Evolutionary conservation across 2,797 vertebrate species (phyloP).

Genomic region (Hydrolagus colliei): DNA sequence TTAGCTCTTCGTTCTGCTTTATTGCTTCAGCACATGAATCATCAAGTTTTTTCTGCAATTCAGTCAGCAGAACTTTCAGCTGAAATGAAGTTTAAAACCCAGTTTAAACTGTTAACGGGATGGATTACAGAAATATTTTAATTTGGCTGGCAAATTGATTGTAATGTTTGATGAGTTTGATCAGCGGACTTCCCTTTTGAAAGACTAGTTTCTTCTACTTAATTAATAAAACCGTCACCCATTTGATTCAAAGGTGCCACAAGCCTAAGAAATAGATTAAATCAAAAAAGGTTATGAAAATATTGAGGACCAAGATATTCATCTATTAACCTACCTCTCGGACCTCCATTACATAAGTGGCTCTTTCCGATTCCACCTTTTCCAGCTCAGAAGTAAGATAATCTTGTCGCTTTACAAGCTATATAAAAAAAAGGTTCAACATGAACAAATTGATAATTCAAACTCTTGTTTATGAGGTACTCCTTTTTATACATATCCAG

Average conservation of each 20-base stretch:
- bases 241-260: neutral
- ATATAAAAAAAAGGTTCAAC: conserved; percentile 40
- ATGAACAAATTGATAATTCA: neutral
- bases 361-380: conserved; percentile 83
- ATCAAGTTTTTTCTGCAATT: conserved; percentile 98
- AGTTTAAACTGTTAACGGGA: conserved; percentile 43
- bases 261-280: neutral
- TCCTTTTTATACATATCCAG: neutral
- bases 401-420: conserved; percentile 73
- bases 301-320: neutral
- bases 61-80: conserved; percentile 99
- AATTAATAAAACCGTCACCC: neutral
- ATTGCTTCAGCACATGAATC: conserved; percentile 96
- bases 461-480: neutral
- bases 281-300: neutral
- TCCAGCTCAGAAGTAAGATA: conserved; percentile 87
- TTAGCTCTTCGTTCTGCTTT: conserved; percentile 98
- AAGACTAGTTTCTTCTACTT: too few species aligned
- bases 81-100: conserved; percentile 89
- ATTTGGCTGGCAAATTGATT: neutral
- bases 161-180: neutral
- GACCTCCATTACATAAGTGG: conserved; percentile 88
- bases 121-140: neutral
- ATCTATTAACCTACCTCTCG: conserved; percentile 72
- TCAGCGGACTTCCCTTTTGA: neutral